These are phyloP conservation scores for Varanus salvator DNA, from an alignment of 2,113 vertebrate species.

Conservation along the genomic window DNA sequence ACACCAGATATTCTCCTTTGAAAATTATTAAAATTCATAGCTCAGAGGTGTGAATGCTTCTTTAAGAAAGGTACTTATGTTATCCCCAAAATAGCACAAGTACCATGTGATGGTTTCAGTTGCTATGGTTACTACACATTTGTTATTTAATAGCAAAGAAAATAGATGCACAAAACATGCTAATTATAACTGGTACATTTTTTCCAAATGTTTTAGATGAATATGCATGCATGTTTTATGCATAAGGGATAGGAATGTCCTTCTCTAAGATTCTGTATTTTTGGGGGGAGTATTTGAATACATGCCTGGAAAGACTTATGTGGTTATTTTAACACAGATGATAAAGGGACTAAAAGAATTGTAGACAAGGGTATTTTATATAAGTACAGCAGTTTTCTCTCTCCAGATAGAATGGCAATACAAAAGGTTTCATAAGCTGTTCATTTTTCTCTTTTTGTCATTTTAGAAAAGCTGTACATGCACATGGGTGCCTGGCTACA, in stretches of 20 bases:
- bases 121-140: constrained; percentile 87
- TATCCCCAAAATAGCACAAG: constrained; percentile 83
- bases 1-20: constrained; percentile 57
- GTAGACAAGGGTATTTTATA: constrained; percentile 51
- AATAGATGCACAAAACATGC: constrained; percentile 87
- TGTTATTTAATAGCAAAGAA: constrained; percentile 88
- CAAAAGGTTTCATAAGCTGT: constrained; percentile 29
- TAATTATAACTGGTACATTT: constrained; percentile 86
- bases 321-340: constrained; percentile 48
- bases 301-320: constrained; percentile 55
- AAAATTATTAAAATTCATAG: constrained; percentile 74
- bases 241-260: constrained; percentile 77
- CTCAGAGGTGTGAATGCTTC: constrained; percentile 77
- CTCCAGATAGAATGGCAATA: constrained; percentile 47
- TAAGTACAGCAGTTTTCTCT: constrained; percentile 51
- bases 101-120: constrained; percentile 81
- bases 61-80: constrained; percentile 85
- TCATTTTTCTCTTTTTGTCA: constrained; percentile 12
- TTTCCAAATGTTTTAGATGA: constrained; percentile 82
- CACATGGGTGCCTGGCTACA: constrained; percentile 23
- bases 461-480: constrained; percentile 29
- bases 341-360: constrained; percentile 53
- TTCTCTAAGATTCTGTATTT: constrained; percentile 75
- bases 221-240: constrained; percentile 82
- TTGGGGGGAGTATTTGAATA: constrained; percentile 62